A percentile compares a stretch with the other conserved stretches of the same genome.
Evolutionary conservation across 2,888 invertebrate genomes (phyloP).

Genomic region (Axea sp.): DNA sequence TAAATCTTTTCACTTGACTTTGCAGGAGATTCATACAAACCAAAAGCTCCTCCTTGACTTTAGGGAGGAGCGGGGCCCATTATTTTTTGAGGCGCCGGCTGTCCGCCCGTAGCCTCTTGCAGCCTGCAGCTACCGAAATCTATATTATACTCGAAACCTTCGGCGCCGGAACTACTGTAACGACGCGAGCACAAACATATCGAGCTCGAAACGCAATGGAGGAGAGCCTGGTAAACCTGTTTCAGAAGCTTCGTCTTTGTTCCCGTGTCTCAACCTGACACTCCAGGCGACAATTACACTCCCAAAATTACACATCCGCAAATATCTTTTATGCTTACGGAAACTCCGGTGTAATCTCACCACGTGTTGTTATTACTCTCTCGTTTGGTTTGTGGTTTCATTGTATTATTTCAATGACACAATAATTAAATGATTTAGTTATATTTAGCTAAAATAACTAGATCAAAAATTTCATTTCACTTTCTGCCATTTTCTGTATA

Average conservation of each 20-base stretch:
- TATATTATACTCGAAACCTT: slow-evolving; percentile 49
- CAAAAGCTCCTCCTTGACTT: slow-evolving; percentile 25
- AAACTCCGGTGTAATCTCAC: slow-evolving; percentile 41
- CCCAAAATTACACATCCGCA: slow-evolving; percentile 55
- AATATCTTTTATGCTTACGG: slow-evolving; percentile 53
- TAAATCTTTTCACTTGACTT: slow-evolving; percentile 28
- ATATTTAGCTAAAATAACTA: slow-evolving; percentile 22
- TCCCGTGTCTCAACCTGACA: slow-evolving; percentile 49
- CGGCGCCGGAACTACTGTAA: slow-evolving; percentile 45
- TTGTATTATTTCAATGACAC: slow-evolving; percentile 6
- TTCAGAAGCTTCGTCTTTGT: slow-evolving; percentile 48
- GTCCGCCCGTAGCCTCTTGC: slow-evolving; percentile 44
- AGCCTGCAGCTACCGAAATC: slow-evolving; percentile 46
- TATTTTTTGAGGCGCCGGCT: slow-evolving; percentile 58
- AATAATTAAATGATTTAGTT: slow-evolving; percentile 36
- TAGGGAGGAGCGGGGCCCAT: slow-evolving; percentile 47
- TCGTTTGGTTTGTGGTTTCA: slow-evolving; percentile 23
- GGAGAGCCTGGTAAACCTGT: slow-evolving; percentile 50
- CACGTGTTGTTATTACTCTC: slow-evolving; percentile 14
- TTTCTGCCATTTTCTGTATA: no score
- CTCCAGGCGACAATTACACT: slow-evolving; percentile 60
- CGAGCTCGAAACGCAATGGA: slow-evolving; percentile 38
- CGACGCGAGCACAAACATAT: slow-evolving; percentile 48
- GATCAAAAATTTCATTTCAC: slow-evolving; percentile 11
- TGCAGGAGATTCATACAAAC: slow-evolving; percentile 13